Evolutionary conservation across 2,888 invertebrate genomes (phyloP).

Genomic region (Philereme vetulata): DNA sequence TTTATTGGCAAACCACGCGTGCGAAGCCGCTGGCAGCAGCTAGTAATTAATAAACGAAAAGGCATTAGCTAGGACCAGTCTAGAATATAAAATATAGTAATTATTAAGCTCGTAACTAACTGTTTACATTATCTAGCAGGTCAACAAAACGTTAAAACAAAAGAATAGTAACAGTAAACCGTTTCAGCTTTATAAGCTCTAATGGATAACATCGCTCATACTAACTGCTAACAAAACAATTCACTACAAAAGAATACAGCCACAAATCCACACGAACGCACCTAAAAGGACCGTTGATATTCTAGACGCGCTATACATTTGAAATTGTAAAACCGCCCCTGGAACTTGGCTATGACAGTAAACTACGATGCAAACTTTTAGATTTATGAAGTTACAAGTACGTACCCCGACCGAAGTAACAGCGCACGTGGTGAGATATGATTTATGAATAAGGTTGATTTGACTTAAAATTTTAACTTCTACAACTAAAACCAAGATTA

Average conservation of each 20-base stretch:
- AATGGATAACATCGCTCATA: conserved; percentile 26
- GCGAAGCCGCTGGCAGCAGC: too few relatives aligned
- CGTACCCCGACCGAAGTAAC: conserved; percentile 42
- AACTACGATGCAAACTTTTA: conserved; percentile 64
- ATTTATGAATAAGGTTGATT: conserved; percentile 56
- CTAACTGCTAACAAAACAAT: conserved; percentile 42
- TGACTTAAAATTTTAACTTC: conserved; percentile 52
- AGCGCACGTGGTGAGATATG: conserved; percentile 55
- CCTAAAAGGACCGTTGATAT: conserved; percentile 46
- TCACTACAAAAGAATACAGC: conserved; percentile 46
- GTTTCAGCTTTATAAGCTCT: conserved; percentile 11
- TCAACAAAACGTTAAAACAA: not conserved
- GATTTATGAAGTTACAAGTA: conserved; percentile 63
- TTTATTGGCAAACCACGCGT: too few relatives aligned
- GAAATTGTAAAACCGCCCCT: conserved; percentile 58
- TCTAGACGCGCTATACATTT: conserved; percentile 49
- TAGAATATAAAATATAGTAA: too few relatives aligned
- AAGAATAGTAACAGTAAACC: conserved; percentile 7
- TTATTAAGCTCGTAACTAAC: too few relatives aligned
- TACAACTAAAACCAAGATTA: conserved; percentile 50
- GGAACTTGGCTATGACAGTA: conserved; percentile 58
- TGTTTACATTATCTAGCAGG: too few relatives aligned
- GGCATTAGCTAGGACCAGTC: too few relatives aligned
- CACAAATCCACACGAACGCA: conserved; percentile 44
- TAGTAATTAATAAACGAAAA: too few relatives aligned